phyloP scores from a whole-genome alignment of 2,888 invertebrate genomes.

The Rhaphigaster nebulosa region DNA sequence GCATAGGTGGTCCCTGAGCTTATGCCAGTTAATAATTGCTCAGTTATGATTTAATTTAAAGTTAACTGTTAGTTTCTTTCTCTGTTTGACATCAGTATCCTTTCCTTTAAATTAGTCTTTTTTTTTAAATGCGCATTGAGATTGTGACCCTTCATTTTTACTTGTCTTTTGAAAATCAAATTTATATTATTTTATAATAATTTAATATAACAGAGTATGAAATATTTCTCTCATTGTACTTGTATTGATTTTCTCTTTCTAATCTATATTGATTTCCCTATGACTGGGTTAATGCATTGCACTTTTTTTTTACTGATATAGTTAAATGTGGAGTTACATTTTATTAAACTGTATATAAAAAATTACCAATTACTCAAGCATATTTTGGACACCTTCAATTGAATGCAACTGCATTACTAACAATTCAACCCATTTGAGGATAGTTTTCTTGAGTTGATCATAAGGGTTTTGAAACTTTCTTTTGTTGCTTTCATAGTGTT shows the following conservation, averaged over 20 bases:
- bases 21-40: not conserved
- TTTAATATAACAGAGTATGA: no score
- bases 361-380: not conserved
- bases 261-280: not conserved
- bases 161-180: no score
- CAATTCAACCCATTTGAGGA: not conserved
- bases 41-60: not conserved
- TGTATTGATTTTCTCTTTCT: no score
- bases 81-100: not conserved
- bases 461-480: not conserved
- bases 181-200: no score
- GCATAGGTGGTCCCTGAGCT: not conserved
- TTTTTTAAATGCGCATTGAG: no score
- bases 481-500: not conserved
- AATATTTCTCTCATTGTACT: no score
- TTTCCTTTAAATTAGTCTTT: not conserved
- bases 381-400: not conserved
- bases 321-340: not conserved
- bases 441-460: not conserved
- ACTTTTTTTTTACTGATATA: not conserved
- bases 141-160: no score
- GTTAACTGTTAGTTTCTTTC: not conserved
- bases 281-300: not conserved
- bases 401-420: not conserved
- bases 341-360: not conserved